Base-by-base conservation (phyloP, 2,113 vertebrate genomes). In the Campylomormyrus tamandua region DNA sequence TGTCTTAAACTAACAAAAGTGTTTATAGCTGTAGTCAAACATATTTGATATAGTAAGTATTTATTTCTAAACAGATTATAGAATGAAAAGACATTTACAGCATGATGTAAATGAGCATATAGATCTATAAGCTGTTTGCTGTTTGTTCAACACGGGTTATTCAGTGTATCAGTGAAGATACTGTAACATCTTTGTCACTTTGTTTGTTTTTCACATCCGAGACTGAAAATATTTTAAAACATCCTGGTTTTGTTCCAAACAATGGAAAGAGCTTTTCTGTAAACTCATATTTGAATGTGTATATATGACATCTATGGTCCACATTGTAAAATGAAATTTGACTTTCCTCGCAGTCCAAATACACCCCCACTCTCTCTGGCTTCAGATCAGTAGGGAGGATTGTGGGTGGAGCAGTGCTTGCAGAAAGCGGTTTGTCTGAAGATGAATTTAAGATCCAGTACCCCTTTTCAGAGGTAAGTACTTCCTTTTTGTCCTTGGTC, bases 251-350 rank as follows among this genome's bases (percentile, higher is more conserved):
- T 46, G 7, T 10, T 83, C 39, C 80, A 83, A 83, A 83, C 31
- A 83, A 46, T 48, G 83, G 83, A 84, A 45, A 84, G 35, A 84
- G 35, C 42, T 48, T 84, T 84, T 0, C 19, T 84, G 13, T 46
- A 84, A 84, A 84, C 19, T 17, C 1, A 21, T 21, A 2, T 24
- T 21, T 45, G 7, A 84, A 48, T 35, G 83, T 84, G 83, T 24
- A 84, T 13, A 84, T 84, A 48, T 84, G 83, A 84, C 83, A 84
- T 48, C 83, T 84, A 2, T 3, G 5, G 19, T 84, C 83, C 42
- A 84, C 83, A 84, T 46, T 84, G 83, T 84, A 84, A 46, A 84
- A 84, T 19, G 83, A 84, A 84, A 84, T 19, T 46, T 84, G 83
- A 84, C 83, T 21, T 46, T 9, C 39, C 13, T 84, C 83, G 0